These are phyloP conservation scores for Epizoanthus illoricatus DNA, from an alignment of 92 coral and sea anemone species.

Conservation along the genomic window DNA sequence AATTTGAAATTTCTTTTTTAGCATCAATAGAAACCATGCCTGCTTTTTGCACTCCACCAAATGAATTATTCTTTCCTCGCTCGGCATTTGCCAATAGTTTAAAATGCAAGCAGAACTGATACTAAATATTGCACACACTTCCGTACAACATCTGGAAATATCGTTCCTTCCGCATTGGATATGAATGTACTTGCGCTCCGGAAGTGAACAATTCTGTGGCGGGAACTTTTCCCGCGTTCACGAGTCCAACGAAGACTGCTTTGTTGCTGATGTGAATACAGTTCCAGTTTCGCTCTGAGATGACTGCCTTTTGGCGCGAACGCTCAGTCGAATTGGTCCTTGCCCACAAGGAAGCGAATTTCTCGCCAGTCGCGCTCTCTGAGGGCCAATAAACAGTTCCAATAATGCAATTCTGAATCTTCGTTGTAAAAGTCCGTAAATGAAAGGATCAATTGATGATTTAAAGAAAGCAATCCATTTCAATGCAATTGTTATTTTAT, in stretches of 20 bases:
- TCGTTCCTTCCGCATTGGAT: not conserved
- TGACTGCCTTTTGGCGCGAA: constrained; percentile 73
- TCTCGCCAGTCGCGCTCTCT: constrained; percentile 78
- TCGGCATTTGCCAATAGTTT: not conserved
- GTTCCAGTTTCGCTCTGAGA: constrained; percentile 85
- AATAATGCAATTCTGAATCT: constrained; percentile 84
- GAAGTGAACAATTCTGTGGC: not conserved
- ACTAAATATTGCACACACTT: not conserved
- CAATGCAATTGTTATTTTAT: constrained; percentile 67
- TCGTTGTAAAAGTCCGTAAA: constrained; percentile 88
- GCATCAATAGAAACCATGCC: not conserved
- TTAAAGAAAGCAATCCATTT: constrained; percentile 91
- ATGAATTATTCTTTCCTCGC: not conserved
- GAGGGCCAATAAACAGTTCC: constrained; percentile 77
- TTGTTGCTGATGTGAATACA: constrained; percentile 56
- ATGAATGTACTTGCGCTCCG: not conserved
- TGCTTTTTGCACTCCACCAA: not conserved
- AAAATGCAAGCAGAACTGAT: not conserved
- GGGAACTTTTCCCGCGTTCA: not conserved
- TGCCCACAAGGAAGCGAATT: constrained; percentile 76
- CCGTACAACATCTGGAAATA: not conserved
- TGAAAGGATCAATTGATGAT: constrained; percentile 88
- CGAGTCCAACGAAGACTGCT: constrained; percentile 44
- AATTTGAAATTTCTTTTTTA: not conserved
- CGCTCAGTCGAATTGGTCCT: constrained; percentile 62